phyloP scores from a whole-genome alignment of 1,140 invertebrate species.

The Caerostris extrusa region DNA sequence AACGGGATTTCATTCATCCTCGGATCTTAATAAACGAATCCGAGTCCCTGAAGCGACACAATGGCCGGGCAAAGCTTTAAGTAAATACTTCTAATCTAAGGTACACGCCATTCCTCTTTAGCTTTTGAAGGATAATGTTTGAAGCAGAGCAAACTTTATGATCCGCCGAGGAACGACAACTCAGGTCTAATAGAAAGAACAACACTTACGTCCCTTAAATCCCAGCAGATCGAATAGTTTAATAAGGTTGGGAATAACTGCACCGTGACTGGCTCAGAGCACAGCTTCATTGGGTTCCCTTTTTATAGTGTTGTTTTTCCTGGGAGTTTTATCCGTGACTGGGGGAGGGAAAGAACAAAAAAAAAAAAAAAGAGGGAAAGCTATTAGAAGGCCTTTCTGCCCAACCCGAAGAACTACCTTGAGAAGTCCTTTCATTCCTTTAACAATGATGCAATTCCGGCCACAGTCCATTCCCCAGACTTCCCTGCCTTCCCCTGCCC shows the following conservation, averaged over 20 bases:
- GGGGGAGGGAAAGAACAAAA: no score
- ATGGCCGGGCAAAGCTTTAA: no score
- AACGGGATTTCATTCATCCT: no score
- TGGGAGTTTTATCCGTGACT: neutral
- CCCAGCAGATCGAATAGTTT: slow-evolving; percentile 45
- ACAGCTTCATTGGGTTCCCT: neutral
- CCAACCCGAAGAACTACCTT: neutral
- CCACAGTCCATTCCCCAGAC: neutral
- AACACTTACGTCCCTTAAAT: neutral
- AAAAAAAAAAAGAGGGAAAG: neutral
- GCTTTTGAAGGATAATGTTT: neutral
- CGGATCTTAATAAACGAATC: no score
- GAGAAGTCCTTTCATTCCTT: slow-evolving; percentile 19
- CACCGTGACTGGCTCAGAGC: neutral
- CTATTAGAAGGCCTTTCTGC: neutral
- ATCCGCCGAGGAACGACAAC: neutral
- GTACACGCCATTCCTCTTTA: neutral
- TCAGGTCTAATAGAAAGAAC: neutral
- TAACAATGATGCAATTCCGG: slow-evolving; percentile 51
- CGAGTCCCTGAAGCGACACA: no score
- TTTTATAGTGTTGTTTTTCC: neutral
- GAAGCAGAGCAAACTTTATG: neutral
- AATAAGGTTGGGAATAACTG: slow-evolving; percentile 27
- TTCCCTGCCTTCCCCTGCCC: neutral
- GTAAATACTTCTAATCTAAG: neutral